Conservation (phyloP, 1,140 invertebrate genomes). For the Eulimnadia texana region DNA sequence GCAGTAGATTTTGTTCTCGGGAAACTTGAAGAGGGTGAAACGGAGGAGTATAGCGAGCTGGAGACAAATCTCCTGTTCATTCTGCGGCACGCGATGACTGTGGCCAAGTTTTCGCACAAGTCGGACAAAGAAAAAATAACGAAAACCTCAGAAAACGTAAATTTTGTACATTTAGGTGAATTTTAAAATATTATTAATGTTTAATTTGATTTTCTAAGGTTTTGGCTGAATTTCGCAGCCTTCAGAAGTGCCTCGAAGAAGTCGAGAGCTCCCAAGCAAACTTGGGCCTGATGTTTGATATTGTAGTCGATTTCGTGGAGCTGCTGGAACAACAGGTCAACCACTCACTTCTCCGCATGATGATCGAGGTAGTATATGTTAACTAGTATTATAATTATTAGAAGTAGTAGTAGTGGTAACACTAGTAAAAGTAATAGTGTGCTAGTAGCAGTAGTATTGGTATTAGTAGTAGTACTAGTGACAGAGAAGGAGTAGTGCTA, state of each 20-base stretch:
- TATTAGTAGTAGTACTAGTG: too few species aligned
- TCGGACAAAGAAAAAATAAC: conserved; percentile 1
- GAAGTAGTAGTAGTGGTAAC: too few species aligned
- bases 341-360: conserved; percentile 6
- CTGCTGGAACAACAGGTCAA: conserved; percentile 3
- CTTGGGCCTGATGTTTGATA: not conserved
- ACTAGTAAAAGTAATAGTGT: too few species aligned
- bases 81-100: conserved; percentile 6
- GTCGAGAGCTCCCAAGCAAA: conserved; percentile 1
- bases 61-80: not conserved
- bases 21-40: not conserved
- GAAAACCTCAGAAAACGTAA: not conserved
- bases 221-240: not conserved
- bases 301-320: conserved; percentile 3
- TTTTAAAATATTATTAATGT: too few species aligned
- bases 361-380: conserved; percentile 7
- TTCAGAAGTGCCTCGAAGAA: not conserved
- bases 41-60: not conserved
- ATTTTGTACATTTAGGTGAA: not conserved
- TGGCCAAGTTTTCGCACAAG: conserved; percentile 1
- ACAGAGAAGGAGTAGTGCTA: too few species aligned
- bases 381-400: too few species aligned
- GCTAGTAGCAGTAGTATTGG: too few species aligned
- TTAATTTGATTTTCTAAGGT: not conserved
- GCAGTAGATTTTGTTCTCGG: not conserved